phyloP scores from a whole-genome alignment of 2,797 vertebrate species.

The Lagorchestes hirsutus region DNA sequence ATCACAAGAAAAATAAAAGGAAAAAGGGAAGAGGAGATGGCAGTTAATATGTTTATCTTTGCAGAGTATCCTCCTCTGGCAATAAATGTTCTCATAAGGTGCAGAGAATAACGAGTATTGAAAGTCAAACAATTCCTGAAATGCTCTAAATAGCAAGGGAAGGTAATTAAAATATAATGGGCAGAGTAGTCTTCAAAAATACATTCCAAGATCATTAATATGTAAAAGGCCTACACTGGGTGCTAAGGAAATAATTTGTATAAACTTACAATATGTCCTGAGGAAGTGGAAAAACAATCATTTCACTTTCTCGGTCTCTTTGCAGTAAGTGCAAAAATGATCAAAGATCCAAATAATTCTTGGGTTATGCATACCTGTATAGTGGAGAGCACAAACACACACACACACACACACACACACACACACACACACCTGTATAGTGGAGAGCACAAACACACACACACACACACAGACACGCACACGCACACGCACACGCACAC shows the following conservation, averaged over 20 bases:
- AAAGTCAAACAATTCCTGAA: constrained; percentile 24
- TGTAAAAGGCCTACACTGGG: background rate
- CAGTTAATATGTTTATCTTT: constrained; percentile 15
- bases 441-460: no score
- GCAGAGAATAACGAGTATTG: constrained; percentile 1
- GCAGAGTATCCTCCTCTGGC: background rate
- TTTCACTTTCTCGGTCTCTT: constrained; percentile 19
- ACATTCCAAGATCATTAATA: background rate
- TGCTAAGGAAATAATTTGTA: constrained; percentile 14
- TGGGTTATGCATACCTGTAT: background rate
- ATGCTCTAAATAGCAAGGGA: background rate
- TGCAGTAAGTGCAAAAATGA: constrained; percentile 17
- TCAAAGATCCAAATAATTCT: constrained; percentile 19
- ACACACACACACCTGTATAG: background rate
- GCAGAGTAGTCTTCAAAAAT: background rate
- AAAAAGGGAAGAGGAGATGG: constrained; percentile 1
- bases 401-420: background rate
- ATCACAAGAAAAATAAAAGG: background rate
- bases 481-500: background rate
- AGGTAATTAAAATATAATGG: background rate
- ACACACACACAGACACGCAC: no score
- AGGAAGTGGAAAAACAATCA: background rate
- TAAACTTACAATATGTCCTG: constrained; percentile 18
- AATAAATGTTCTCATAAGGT: background rate
- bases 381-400: no score